Conservation (phyloP, 2,888 invertebrate species). For the Hermaeophaga mercurialis region DNA sequence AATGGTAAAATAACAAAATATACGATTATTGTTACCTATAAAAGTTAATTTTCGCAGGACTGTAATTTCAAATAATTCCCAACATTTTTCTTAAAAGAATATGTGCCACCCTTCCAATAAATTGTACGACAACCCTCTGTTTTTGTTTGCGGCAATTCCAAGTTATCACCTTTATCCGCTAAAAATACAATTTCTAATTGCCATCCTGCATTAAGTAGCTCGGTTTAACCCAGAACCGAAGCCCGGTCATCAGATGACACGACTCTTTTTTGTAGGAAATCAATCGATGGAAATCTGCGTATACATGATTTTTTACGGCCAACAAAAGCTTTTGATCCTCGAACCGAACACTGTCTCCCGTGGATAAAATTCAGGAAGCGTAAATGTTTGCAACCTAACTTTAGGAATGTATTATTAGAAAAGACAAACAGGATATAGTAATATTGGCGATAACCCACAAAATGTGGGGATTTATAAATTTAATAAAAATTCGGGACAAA, state of each 20-base stretch:
- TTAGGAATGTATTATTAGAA: not conserved
- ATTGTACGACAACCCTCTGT: no score
- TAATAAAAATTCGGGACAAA: no score
- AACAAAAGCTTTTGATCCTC: slow-evolving; percentile 20
- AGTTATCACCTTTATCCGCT: slow-evolving; percentile 4
- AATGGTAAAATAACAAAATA: no score
- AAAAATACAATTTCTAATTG: slow-evolving; percentile 9
- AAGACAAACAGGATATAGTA: no score
- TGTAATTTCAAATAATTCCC: no score
- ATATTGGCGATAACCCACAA: not conserved
- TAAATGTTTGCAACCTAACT: not conserved
- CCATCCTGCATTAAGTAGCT: slow-evolving; percentile 1
- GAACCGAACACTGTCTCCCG: slow-evolving; percentile 14
- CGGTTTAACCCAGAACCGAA: slow-evolving; percentile 1
- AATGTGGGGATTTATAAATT: no score
- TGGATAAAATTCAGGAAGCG: not conserved
- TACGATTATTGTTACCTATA: no score
- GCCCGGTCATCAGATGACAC: not conserved
- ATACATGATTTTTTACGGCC: slow-evolving; percentile 12
- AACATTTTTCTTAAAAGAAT: no score
- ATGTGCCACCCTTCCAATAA: no score
- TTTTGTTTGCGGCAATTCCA: no score
- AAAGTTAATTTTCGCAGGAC: no score
- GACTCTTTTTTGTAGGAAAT: slow-evolving; percentile 14
- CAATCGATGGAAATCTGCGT: slow-evolving; percentile 22